Percentiles rank a stretch among this genome's conserved stretches.
These are phyloP conservation scores for Sturnus vulgaris DNA, from an alignment of 2,113 vertebrate genomes.

Conservation along the genomic window DNA sequence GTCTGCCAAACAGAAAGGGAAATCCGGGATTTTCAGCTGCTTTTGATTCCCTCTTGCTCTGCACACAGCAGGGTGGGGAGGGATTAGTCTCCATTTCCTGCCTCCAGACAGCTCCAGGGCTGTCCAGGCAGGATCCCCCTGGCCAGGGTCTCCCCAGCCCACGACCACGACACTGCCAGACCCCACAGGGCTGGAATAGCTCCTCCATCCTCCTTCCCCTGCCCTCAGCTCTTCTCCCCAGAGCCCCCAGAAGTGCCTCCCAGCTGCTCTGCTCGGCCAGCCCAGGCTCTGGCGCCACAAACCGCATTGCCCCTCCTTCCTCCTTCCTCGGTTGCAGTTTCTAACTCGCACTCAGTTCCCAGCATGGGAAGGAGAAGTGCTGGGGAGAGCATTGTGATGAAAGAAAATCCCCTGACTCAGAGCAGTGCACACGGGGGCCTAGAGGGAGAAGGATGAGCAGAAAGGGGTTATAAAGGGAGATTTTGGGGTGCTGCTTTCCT, in stretches of 20 bases:
- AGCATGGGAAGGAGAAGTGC: background rate
- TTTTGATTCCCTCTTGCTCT: background rate
- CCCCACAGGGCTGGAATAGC: background rate
- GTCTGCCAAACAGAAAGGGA: background rate
- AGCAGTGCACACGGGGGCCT: accelerated
- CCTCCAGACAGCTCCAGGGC: background rate
- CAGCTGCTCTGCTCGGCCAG: background rate
- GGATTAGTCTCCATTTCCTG: constrained; percentile 8
- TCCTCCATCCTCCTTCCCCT: background rate
- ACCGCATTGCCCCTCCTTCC: background rate
- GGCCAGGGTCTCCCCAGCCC: background rate
- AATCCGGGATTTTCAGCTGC: constrained; percentile 36
- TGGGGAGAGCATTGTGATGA: background rate
- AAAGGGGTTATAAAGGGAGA: background rate
- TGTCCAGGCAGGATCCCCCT: background rate
- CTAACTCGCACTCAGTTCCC: background rate
- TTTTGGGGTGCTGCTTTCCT: background rate
- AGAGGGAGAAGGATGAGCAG: background rate
- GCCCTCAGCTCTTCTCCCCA: background rate
- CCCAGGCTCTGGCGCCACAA: background rate
- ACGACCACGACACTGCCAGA: background rate
- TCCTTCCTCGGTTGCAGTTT: background rate
- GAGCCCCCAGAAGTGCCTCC: background rate
- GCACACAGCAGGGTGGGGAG: background rate
- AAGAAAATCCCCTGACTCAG: background rate